Percentiles rank a stretch among this genome's conserved stretches.
phyloP scores from a whole-genome alignment of 2,113 vertebrate genomes.

The Leucopsar rothschildi region DNA sequence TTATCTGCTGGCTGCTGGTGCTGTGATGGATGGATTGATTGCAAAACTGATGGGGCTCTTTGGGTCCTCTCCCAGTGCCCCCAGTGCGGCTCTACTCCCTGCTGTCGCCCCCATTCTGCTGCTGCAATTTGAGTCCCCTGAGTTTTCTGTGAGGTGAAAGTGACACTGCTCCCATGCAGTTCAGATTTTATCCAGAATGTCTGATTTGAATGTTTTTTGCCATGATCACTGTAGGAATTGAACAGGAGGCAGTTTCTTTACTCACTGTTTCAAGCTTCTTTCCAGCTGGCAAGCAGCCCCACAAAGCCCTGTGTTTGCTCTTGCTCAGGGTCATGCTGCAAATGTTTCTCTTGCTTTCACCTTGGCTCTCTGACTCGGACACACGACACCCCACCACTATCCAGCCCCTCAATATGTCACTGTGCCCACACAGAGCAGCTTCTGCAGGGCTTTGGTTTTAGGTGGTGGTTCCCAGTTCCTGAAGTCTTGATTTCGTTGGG shows the following conservation, averaged over 20 bases:
- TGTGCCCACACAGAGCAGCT: background rate
- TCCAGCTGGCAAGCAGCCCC: slow-evolving; percentile 46
- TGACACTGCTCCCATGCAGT: background rate
- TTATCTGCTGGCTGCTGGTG: background rate
- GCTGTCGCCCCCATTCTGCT: background rate
- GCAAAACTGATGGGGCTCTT: background rate
- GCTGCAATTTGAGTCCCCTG: accelerated
- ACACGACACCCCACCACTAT: background rate
- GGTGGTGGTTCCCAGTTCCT: background rate
- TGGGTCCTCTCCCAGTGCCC: background rate
- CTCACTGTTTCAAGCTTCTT: background rate
- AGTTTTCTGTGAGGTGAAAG: background rate
- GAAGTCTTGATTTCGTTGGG: background rate
- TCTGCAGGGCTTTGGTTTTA: background rate
- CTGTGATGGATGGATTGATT: background rate
- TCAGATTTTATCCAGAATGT: background rate
- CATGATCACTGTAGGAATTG: background rate
- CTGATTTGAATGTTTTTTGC: background rate
- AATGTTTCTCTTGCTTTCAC: slow-evolving; percentile 51
- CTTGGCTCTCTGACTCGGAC: slow-evolving; percentile 34
- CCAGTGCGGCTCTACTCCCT: accelerated
- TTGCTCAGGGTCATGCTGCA: slow-evolving; percentile 52
- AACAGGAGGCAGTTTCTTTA: slow-evolving; percentile 37
- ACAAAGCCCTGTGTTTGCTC: slow-evolving; percentile 44
- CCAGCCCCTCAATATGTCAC: background rate